Evolutionary conservation across 1,140 invertebrate genomes (phyloP).

Genomic region (Muscidifurax raptorellus): DNA sequence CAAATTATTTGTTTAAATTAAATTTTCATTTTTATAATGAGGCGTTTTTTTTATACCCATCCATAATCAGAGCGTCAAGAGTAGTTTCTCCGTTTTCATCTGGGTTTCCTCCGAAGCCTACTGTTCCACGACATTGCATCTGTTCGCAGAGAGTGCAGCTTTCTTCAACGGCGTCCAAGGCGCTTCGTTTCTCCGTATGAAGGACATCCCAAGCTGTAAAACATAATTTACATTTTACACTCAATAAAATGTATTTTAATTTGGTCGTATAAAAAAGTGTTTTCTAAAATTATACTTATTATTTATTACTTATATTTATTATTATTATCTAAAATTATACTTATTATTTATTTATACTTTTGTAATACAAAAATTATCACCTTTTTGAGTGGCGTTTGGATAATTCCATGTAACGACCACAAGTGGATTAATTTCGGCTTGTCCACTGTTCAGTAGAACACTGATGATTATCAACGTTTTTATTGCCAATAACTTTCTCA

Average conservation of each 20-base stretch:
- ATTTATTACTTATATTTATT: too few species aligned
- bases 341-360: background rate
- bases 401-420: slow-evolving; percentile 81
- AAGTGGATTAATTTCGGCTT: slow-evolving; percentile 66
- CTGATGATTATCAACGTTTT: background rate
- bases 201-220: slow-evolving; percentile 85
- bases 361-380: slow-evolving; percentile 64
- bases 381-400: slow-evolving; percentile 75
- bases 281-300: too few species aligned
- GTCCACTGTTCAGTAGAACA: background rate
- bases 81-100: slow-evolving; percentile 98
- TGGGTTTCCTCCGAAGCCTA: slow-evolving; percentile 96
- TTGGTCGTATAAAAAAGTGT: too few species aligned
- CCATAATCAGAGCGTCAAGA: slow-evolving; percentile 98
- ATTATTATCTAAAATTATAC: background rate
- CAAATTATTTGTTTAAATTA: background rate
- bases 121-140: slow-evolving; percentile 92
- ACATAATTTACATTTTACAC: slow-evolving; percentile 20
- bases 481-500: background rate
- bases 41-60: slow-evolving; percentile 80
- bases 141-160: slow-evolving; percentile 91
- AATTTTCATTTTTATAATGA: background rate
- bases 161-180: slow-evolving; percentile 89
- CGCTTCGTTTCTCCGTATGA: slow-evolving; percentile 74
- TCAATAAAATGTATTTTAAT: too few species aligned